These are phyloP conservation scores for Sylvietta virens DNA, from an alignment of 2,113 vertebrate genomes.

Conservation along the genomic window DNA sequence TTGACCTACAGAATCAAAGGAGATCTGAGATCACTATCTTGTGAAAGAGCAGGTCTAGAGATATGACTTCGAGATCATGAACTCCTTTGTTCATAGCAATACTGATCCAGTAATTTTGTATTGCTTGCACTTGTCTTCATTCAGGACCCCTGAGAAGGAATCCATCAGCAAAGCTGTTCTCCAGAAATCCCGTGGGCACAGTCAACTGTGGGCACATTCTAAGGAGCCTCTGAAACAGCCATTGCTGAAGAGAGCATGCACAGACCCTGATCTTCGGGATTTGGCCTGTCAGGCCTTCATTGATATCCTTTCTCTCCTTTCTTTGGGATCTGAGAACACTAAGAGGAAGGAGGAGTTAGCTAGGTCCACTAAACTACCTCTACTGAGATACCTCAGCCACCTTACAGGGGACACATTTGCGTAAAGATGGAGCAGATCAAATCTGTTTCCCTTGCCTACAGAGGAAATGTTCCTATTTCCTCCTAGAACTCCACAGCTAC, in stretches of 20 bases:
- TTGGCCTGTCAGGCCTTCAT: slow-evolving; percentile 86
- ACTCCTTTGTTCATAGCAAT: background rate
- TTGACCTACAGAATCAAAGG: background rate
- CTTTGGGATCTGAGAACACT: background rate
- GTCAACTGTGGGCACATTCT: slow-evolving; percentile 84
- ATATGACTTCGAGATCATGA: background rate
- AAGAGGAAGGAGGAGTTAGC: background rate
- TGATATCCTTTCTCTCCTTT: slow-evolving; percentile 86
- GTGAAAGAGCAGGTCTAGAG: background rate
- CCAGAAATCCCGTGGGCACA: slow-evolving; percentile 73
- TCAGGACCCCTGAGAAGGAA: slow-evolving; percentile 84
- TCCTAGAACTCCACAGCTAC: background rate
- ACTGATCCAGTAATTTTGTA: background rate
- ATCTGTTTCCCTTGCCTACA: background rate
- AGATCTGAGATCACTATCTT: background rate
- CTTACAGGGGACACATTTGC: background rate
- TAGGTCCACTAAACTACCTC: background rate
- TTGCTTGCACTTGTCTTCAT: background rate
- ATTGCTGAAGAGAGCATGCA: slow-evolving; percentile 77
- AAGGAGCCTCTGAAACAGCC: slow-evolving; percentile 89
- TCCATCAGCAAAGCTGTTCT: slow-evolving; percentile 81
- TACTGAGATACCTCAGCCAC: background rate
- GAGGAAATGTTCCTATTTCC: background rate
- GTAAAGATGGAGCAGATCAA: background rate
- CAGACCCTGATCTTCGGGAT: slow-evolving; percentile 78